Conservation (phyloP, 2,888 invertebrate species). For the Ischnura elegans region DNA sequence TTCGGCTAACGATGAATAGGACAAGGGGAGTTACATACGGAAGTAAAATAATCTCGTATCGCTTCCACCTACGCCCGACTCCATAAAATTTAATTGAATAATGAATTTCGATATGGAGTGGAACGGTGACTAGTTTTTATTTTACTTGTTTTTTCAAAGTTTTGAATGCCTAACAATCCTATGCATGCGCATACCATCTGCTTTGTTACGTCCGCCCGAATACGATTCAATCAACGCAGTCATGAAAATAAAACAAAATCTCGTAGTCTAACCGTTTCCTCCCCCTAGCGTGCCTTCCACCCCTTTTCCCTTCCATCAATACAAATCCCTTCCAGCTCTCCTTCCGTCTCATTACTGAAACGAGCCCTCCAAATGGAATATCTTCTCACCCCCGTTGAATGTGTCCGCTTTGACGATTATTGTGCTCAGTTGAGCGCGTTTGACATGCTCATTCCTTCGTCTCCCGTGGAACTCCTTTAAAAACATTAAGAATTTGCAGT, state of each 20-base stretch:
- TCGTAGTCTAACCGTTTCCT: not conserved
- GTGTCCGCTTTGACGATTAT: conserved; percentile 53
- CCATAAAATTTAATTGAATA: not conserved
- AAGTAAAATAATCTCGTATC: not conserved
- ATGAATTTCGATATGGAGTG: not conserved
- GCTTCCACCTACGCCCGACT: not conserved
- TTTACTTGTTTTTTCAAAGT: no score
- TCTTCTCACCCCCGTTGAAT: not conserved
- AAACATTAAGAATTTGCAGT: no score
- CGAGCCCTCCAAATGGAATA: not conserved
- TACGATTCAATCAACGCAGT: not conserved
- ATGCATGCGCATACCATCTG: not conserved
- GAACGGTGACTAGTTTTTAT: no score
- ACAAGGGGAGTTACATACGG: not conserved
- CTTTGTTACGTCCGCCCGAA: not conserved
- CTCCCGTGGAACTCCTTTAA: no score
- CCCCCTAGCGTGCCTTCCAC: no score
- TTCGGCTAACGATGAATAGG: no score
- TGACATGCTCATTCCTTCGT: conserved; percentile 25
- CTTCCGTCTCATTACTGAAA: conserved; percentile 44
- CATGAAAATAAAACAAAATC: not conserved
- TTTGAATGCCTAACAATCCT: no score
- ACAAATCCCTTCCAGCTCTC: not conserved
- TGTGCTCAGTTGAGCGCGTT: conserved; percentile 53
- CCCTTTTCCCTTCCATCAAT: not conserved